phyloP scores from a whole-genome alignment of 2,113 vertebrate species.

The Osmerus eperlanus region DNA sequence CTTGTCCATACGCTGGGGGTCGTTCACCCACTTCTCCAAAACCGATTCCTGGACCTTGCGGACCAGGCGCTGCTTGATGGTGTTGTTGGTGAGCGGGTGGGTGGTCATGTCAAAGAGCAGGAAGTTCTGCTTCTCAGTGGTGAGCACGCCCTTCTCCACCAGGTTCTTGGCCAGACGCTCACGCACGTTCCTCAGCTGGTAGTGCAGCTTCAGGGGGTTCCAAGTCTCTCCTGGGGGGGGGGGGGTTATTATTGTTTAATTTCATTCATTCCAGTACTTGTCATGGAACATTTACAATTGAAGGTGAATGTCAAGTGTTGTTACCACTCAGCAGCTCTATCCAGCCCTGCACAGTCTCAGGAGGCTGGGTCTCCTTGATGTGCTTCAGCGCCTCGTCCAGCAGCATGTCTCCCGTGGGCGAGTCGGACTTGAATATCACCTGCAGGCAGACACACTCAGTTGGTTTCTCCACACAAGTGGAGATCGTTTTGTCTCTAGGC shows the following conservation, averaged over 20 bases:
- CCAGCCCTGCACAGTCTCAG: constrained; percentile 98
- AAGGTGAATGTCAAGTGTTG: constrained; percentile 29
- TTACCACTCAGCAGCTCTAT: constrained; percentile 97
- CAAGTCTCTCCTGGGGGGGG: constrained; percentile 87
- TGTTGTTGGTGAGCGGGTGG: constrained; percentile 93
- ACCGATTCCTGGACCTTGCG: constrained; percentile 94
- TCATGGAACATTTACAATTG: neutral
- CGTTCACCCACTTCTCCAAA: constrained; percentile 96
- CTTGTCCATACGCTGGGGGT: constrained; percentile 95
- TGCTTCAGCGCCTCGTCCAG: constrained; percentile 98
- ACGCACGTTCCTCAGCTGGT: constrained; percentile 91
- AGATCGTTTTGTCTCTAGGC: neutral
- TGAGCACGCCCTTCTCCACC: constrained; percentile 95
- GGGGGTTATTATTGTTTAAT: neutral
- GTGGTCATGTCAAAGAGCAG: constrained; percentile 98
- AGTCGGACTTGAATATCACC: constrained; percentile 97
- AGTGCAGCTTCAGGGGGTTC: constrained; percentile 96
- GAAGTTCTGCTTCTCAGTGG: constrained; percentile 99
- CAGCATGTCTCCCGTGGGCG: constrained; percentile 94
- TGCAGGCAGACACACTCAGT: constrained; percentile 55
- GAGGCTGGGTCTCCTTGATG: constrained; percentile 94
- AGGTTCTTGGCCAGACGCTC: constrained; percentile 96
- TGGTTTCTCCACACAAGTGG: neutral
- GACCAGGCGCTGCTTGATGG: constrained; percentile 92
- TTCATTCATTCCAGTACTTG: neutral